phyloP scores from a whole-genome alignment of 1,140 invertebrate genomes.

The Camponotus pennsylvanicus region DNA sequence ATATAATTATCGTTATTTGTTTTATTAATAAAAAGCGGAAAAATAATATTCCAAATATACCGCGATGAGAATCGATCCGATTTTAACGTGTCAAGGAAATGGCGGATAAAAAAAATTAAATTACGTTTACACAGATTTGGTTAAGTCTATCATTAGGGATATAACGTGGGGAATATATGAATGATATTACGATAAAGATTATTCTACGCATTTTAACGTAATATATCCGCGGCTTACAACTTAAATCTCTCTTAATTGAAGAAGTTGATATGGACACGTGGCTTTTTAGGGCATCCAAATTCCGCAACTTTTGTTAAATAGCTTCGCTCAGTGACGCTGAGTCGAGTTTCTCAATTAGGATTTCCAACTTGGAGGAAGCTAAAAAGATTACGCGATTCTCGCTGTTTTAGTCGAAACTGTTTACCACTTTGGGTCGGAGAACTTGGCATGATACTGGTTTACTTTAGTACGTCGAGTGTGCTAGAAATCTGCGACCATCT shows the following conservation, averaged over 20 bases:
- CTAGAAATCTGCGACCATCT: not conserved
- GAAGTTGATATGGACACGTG: slow-evolving; percentile 38
- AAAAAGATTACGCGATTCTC: slow-evolving; percentile 31
- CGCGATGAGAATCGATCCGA: not conserved
- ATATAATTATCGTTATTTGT: no score
- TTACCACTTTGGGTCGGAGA: not conserved
- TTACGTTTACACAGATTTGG: not conserved
- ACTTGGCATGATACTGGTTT: not conserved
- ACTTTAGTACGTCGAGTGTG: not conserved
- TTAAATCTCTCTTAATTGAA: slow-evolving; percentile 38
- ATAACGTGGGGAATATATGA: not conserved
- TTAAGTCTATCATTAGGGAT: not conserved
- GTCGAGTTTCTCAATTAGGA: slow-evolving; percentile 46
- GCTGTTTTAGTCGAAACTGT: slow-evolving; percentile 11
- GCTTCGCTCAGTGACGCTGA: slow-evolving; percentile 22
- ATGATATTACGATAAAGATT: slow-evolving; percentile 1
- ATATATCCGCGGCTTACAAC: not conserved
- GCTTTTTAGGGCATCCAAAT: slow-evolving; percentile 41
- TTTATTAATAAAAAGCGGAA: no score
- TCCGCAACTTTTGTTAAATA: slow-evolving; percentile 57
- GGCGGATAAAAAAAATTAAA: not conserved
- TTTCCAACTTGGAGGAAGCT: slow-evolving; percentile 38
- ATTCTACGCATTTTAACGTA: slow-evolving; percentile 28
- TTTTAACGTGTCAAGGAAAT: not conserved
- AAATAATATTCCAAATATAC: not conserved